phyloP scores from a whole-genome alignment of 2,113 vertebrate genomes.

The Petrocephalus zakoni region DNA sequence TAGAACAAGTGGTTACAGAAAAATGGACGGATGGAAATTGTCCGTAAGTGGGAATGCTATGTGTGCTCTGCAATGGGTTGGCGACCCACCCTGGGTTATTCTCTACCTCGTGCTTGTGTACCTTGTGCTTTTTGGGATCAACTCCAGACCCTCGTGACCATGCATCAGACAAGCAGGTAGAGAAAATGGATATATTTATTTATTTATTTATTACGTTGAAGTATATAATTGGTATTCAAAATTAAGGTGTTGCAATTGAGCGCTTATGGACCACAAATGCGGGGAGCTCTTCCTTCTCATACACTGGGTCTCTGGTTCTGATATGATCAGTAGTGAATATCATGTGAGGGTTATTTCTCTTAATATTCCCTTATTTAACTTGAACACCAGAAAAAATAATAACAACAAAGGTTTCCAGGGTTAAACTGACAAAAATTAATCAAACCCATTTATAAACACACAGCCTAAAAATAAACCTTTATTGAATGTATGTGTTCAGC shows the following conservation, averaged over 20 bases:
- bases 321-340: not conserved
- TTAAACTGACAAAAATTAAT: not conserved
- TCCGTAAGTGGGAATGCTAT: not conserved
- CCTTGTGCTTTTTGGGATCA: not conserved
- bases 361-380: not conserved
- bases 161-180: not conserved
- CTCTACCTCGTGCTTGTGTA: not conserved
- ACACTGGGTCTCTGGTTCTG: not conserved
- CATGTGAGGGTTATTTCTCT: not conserved
- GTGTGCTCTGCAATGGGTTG: not conserved
- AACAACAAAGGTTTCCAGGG: not conserved
- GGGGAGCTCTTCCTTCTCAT: constrained; percentile 32
- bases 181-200: too few species aligned
- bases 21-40: too few species aligned
- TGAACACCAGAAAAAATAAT: not conserved
- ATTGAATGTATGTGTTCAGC: not conserved
- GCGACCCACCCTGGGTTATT: too few species aligned
- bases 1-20: too few species aligned
- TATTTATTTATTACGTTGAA: too few species aligned
- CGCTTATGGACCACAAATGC: constrained; percentile 35
- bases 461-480: not conserved
- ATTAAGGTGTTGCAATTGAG: too few species aligned
- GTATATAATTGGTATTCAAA: too few species aligned
- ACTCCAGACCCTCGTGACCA: not conserved
- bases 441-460: not conserved